Percentiles rank a stretch among this genome's conserved stretches.
These are phyloP conservation scores for Melanophora roralis DNA, from an alignment of 2,888 invertebrate species.

Conservation along the genomic window DNA sequence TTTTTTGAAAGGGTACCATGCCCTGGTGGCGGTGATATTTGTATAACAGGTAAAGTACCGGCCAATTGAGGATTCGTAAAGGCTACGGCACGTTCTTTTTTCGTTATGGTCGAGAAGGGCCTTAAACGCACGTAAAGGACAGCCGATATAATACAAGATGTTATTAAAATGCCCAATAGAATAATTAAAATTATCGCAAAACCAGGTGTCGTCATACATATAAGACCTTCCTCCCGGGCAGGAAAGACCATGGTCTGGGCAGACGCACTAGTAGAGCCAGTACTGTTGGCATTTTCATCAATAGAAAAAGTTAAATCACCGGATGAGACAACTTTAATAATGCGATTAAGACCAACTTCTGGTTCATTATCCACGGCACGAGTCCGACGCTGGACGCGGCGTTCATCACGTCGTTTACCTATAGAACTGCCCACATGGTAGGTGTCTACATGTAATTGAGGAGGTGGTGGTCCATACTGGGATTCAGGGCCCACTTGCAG, in stretches of 20 bases:
- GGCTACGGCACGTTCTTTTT: conserved; percentile 76
- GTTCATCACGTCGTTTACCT: conserved; percentile 83
- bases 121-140: conserved; percentile 89
- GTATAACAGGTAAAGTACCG: conserved; percentile 72
- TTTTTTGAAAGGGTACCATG: conserved; percentile 73
- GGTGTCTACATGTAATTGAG: conserved; percentile 81
- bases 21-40: conserved; percentile 68
- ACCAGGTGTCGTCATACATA: conserved; percentile 96
- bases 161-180: conserved; percentile 87
- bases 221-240: conserved; percentile 83
- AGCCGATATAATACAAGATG: conserved; percentile 91
- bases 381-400: conserved; percentile 82
- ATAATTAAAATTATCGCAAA: conserved; percentile 92
- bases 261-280: conserved; percentile 78
- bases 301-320: conserved; percentile 92
- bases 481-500: conserved; percentile 79
- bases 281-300: conserved; percentile 82
- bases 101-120: conserved; percentile 80
- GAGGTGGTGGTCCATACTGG: conserved; percentile 86
- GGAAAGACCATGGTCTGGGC: conserved; percentile 86
- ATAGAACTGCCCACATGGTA: conserved; percentile 81
- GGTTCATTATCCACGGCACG: conserved; percentile 83
- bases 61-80: conserved; percentile 76
- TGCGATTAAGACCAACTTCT: conserved; percentile 91
- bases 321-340: conserved; percentile 93